phyloP scores from a whole-genome alignment of 1,140 invertebrate species.

The Anoplolepis gracilipes region DNA sequence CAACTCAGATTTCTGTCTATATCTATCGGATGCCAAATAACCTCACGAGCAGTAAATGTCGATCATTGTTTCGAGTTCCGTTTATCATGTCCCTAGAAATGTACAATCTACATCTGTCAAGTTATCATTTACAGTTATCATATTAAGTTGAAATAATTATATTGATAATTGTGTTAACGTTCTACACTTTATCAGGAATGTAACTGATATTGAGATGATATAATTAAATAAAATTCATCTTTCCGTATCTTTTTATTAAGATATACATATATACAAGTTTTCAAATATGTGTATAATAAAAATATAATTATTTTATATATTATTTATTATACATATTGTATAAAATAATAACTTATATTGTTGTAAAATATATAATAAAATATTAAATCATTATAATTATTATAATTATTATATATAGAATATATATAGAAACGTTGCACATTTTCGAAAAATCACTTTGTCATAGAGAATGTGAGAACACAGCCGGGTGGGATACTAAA shows the following conservation, averaged over 20 bases:
- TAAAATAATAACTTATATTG: not conserved
- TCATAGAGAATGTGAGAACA: conserved; percentile 19
- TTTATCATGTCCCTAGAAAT: conserved; percentile 5
- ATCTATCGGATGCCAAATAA: conserved; percentile 46
- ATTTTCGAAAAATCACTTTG: conserved; percentile 52
- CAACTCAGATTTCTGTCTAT: conserved; percentile 48
- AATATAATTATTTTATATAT: no score
- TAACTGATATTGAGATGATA: not conserved
- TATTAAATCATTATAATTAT: no score
- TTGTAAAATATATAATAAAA: no score
- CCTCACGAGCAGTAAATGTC: conserved; percentile 14
- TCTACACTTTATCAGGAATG: not conserved
- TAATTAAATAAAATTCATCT: not conserved
- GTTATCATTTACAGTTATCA: not conserved
- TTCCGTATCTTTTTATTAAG: conserved; percentile 4
- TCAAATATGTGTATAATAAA: no score
- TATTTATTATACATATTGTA: not conserved
- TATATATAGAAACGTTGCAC: not conserved
- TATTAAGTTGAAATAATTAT: not conserved
- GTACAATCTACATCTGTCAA: not conserved
- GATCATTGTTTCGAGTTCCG: conserved; percentile 16
- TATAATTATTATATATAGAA: no score
- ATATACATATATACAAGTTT: not conserved
- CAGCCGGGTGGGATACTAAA: not conserved
- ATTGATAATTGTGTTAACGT: conserved; percentile 9